Conservation (phyloP, 2,797 vertebrate species). For the Girardinus metallicus region DNA sequence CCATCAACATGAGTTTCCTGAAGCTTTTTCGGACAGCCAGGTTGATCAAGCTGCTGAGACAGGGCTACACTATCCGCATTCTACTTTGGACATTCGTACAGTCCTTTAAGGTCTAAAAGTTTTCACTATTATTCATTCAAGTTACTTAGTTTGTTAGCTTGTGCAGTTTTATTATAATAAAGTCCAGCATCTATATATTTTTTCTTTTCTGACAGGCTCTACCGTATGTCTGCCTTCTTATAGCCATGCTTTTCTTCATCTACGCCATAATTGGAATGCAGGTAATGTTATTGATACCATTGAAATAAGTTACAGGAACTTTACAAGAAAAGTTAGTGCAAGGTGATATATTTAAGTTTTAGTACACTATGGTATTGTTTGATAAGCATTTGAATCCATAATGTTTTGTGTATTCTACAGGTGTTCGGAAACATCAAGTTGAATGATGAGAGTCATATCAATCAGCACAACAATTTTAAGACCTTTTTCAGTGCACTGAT, state of each 20-base stretch:
- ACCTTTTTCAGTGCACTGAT: slow-evolving; percentile 95
- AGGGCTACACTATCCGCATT: slow-evolving; percentile 98
- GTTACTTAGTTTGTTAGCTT: not conserved
- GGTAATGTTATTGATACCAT: slow-evolving; percentile 72
- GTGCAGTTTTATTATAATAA: not conserved
- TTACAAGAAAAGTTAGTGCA: not conserved
- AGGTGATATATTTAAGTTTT: not conserved
- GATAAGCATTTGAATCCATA: not conserved
- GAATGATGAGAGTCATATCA: slow-evolving; percentile 97
- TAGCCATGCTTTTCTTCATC: slow-evolving; percentile 99
- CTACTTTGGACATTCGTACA: slow-evolving; percentile 99
- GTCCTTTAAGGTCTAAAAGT: slow-evolving; percentile 91
- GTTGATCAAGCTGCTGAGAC: slow-evolving; percentile 96
- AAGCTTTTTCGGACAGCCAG: slow-evolving; percentile 96
- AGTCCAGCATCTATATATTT: slow-evolving; percentile 22
- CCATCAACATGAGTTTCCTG: slow-evolving; percentile 99
- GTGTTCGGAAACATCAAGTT: slow-evolving; percentile 98
- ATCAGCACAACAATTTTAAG: slow-evolving; percentile 98
- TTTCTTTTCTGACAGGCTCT: slow-evolving; percentile 86
- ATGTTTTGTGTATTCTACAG: slow-evolving; percentile 62
- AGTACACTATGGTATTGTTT: not conserved
- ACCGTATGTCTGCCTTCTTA: slow-evolving; percentile 98
- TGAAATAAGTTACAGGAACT: not conserved
- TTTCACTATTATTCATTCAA: not conserved
- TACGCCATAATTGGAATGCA: slow-evolving; percentile 99